A percentile compares a stretch with the other conserved stretches of the same genome.
These are phyloP conservation scores for Takifugu bimaculatus DNA, from an alignment of 2,113 vertebrate genomes.

Conservation along the genomic window DNA sequence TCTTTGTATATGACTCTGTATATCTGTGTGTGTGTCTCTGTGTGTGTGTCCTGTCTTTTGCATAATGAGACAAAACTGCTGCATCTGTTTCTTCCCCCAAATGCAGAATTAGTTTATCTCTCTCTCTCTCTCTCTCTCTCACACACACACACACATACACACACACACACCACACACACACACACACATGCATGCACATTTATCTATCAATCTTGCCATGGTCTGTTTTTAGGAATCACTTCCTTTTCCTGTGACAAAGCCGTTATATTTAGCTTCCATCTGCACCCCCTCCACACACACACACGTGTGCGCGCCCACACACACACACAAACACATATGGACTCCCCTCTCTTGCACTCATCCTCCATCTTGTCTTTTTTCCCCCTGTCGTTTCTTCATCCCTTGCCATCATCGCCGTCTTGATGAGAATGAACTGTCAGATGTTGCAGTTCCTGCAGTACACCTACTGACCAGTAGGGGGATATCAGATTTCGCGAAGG, in stretches of 20 bases:
- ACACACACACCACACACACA: constrained; percentile 14
- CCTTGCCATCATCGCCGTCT: too few species aligned
- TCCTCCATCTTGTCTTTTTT: background rate
- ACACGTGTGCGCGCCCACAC: constrained; percentile 6
- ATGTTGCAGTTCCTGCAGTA: too few species aligned
- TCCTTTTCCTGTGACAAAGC: constrained; percentile 57
- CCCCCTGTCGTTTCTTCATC: background rate
- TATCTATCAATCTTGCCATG: constrained; percentile 14
- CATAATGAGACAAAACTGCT: constrained; percentile 52
- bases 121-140: background rate
- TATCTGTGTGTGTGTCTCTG: constrained; percentile 9
- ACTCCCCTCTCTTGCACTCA: background rate
- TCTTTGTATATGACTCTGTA: background rate
- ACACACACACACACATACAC: constrained; percentile 10
- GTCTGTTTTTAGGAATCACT: constrained; percentile 55
- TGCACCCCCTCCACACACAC: constrained; percentile 10
- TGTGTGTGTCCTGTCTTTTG: constrained; percentile 13
- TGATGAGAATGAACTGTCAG: too few species aligned
- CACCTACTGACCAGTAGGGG: too few species aligned
- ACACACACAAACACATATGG: background rate
- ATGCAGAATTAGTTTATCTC: constrained; percentile 29
- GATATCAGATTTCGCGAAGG: too few species aligned
- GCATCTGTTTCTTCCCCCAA: constrained; percentile 56
- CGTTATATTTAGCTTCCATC: constrained; percentile 54
- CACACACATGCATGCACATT: constrained; percentile 4